Evolutionary conservation across 2,888 invertebrate genomes (phyloP).

Genomic region (Calameuta idolon): DNA sequence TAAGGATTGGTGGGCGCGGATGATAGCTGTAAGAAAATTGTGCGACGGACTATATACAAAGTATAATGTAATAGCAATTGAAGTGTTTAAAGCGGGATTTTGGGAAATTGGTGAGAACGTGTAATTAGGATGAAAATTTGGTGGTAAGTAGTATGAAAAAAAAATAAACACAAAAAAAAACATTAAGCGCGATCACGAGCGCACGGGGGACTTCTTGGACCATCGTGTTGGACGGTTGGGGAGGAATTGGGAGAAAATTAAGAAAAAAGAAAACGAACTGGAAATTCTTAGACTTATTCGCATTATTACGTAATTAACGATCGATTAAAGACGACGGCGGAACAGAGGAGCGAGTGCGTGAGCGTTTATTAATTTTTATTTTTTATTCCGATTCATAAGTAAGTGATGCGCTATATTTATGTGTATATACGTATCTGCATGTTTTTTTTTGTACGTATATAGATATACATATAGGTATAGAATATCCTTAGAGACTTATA

Average conservation of each 20-base stretch:
- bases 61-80: conserved; percentile 7
- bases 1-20: conserved; percentile 17
- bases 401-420: neutral
- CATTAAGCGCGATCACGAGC: neutral
- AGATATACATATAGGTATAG: conserved; percentile 30
- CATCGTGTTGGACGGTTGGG: conserved; percentile 29
- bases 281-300: conserved; percentile 34
- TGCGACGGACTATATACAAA: conserved; percentile 6
- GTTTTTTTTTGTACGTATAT: conserved; percentile 25
- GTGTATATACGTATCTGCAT: conserved; percentile 10
- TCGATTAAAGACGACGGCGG: neutral
- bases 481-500: conserved; percentile 19
- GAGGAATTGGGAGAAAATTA: neutral
- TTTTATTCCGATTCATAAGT: neutral
- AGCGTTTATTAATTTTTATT: conserved; percentile 27
- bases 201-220: conserved; percentile 22
- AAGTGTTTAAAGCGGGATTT: neutral
- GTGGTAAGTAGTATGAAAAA: neutral
- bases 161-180: neutral
- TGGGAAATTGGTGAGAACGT: neutral
- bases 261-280: neutral
- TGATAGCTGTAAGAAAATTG: conserved; percentile 10
- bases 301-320: conserved; percentile 31
- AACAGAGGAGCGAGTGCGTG: conserved; percentile 9
- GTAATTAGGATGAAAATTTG: neutral